Conservation (phyloP, 2,888 invertebrate species). For the Dryomyza anilis region DNA sequence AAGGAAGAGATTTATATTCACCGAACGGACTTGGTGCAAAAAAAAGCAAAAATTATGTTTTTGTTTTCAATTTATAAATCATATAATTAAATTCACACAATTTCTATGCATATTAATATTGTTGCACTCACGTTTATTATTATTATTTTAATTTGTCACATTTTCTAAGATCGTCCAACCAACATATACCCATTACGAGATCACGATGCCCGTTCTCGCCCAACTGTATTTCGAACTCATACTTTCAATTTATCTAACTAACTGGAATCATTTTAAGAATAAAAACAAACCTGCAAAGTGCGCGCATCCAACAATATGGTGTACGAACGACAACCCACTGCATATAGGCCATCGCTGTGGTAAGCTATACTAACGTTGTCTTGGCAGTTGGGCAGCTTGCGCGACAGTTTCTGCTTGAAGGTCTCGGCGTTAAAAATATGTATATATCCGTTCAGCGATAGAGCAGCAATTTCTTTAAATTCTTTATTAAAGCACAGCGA, state of each 20-base stretch:
- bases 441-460: conserved; percentile 91
- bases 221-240: too few species aligned
- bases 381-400: conserved; percentile 85
- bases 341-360: conserved; percentile 86
- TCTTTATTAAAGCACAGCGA: conserved; percentile 86
- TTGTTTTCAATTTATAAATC: too few species aligned
- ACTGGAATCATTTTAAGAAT: background rate
- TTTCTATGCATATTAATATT: too few species aligned
- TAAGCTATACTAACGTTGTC: conserved; percentile 93
- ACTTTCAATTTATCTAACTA: background rate
- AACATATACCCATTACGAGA: conserved; percentile 88
- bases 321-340: conserved; percentile 92
- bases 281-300: conserved; percentile 70
- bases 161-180: conserved; percentile 97
- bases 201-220: conserved; percentile 90
- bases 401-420: conserved; percentile 84
- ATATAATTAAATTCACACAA: too few species aligned
- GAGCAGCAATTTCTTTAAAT: conserved; percentile 85
- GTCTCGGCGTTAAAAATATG: conserved; percentile 92
- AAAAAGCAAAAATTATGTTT: too few species aligned
- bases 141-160: too few species aligned
- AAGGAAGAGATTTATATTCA: too few species aligned
- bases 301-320: conserved; percentile 88
- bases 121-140: too few species aligned
- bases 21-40: too few species aligned